Evolutionary conservation across 2,888 invertebrate species (phyloP), one percentile per base, ranked within the genome.

Genomic region (Seladonia tumulorum): DNA sequence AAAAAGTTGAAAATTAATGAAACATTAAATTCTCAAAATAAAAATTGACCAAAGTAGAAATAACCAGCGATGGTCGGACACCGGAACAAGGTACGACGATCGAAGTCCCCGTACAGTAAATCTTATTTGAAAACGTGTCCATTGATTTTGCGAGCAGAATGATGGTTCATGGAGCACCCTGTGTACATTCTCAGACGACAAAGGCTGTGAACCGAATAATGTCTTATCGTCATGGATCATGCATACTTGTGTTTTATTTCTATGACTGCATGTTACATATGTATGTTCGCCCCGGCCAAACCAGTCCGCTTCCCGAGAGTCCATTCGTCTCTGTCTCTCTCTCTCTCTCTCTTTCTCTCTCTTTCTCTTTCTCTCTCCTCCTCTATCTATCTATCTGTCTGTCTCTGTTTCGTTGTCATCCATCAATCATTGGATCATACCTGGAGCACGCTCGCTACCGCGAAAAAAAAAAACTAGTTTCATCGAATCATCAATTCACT

Each of bases 401-500:
- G 45, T 83, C 76, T 81, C 71, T 80, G n/a, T 83, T 29, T 79
- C 78, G 25, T 66, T 76, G 74, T 78, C 70, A 71, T 78, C 42
- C 73, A 35, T 78, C 63, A 72, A 71, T 77, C 63, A 68, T 45
- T 14, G 29, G 71, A n/a, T 47, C 74, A 47, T 66, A 66, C 66
- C 35, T 18, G 35, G 35, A 35, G 66, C 35, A 66, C 66, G 66
- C 35, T 35, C 66, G 66, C 66, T 35, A 29, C 66, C 16, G 16
- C 8, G 18, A 29, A 35, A 35, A 66, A 35, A 8, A 29, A 35
- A 35, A 66, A 35, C 66, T 35, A 35, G 66, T 35, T 66, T 22
- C 66, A 66, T 35, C 16, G 35, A 35, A 2, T 66, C 66, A 66
- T 66, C 66, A 29, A 8, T 35, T 29, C 18, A 35, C 66, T 35